phyloP scores from a whole-genome alignment of 2,888 invertebrate species.

The Cylindroiulus punctatus region DNA sequence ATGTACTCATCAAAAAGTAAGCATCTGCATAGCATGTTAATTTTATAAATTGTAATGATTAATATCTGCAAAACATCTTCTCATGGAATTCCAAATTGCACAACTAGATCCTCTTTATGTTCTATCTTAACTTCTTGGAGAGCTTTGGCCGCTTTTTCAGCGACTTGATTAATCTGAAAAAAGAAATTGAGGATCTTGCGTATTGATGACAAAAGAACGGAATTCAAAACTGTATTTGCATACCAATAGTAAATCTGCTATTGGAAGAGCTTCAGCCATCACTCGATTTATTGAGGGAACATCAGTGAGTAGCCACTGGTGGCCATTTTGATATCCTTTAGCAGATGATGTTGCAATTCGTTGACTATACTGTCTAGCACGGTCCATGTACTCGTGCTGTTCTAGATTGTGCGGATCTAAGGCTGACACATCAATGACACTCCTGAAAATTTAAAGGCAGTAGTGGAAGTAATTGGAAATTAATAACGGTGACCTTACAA shows the following conservation, averaged over 20 bases:
- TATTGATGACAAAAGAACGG: background rate
- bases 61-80: background rate
- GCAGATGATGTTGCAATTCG: slow-evolving; percentile 34
- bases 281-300: slow-evolving; percentile 79
- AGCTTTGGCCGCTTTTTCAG: slow-evolving; percentile 76
- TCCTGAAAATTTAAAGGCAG: slow-evolving; percentile 70
- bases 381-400: slow-evolving; percentile 86
- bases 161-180: slow-evolving; percentile 76
- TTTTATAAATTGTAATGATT: background rate
- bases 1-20: background rate
- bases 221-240: background rate
- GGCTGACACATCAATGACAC: slow-evolving; percentile 94
- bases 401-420: slow-evolving; percentile 88
- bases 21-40: background rate
- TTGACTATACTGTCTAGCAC: slow-evolving; percentile 75
- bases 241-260: slow-evolving; percentile 55
- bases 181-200: slow-evolving; percentile 34
- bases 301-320: slow-evolving; percentile 68
- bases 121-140: slow-evolving; percentile 83
- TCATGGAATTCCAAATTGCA: slow-evolving; percentile 82
- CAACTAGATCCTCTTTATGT: slow-evolving; percentile 89
- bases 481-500: no score
- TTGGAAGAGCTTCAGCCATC: slow-evolving; percentile 72
- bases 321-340: slow-evolving; percentile 14
- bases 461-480: slow-evolving; percentile 13